Percentiles rank a stretch among this genome's conserved stretches.
These are phyloP conservation scores for Chaetogeoica ovagalla DNA, from an alignment of 2,888 invertebrate genomes.

Conservation along the genomic window DNA sequence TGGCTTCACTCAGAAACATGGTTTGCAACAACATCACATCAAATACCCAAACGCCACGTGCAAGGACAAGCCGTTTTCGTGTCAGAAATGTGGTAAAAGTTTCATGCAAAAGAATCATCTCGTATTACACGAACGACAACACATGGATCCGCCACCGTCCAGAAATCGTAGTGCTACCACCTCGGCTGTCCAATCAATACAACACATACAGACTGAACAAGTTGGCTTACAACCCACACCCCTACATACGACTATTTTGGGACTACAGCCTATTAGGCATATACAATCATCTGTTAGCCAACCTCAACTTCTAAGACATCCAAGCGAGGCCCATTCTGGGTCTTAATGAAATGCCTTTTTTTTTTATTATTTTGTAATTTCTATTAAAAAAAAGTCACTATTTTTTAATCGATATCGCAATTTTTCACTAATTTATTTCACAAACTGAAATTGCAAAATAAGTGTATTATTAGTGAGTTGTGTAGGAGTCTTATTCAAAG, in stretches of 20 bases:
- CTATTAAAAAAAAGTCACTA: background rate
- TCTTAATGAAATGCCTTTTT: conserved; percentile 40
- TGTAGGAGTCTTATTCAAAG: conserved; percentile 7
- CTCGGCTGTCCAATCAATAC: conserved; percentile 45
- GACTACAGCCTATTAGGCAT: conserved; percentile 49
- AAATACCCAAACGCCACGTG: conserved; percentile 79
- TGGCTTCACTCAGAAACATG: conserved; percentile 81
- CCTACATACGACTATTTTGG: conserved; percentile 40
- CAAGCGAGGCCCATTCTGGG: conserved; percentile 47
- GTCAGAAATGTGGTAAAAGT: conserved; percentile 79
- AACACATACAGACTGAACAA: conserved; percentile 48
- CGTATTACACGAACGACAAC: conserved; percentile 78
- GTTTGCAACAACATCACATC: conserved; percentile 74
- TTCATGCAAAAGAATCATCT: conserved; percentile 86
- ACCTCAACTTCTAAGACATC: conserved; percentile 48
- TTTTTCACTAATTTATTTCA: conserved; percentile 16
- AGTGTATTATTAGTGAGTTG: background rate
- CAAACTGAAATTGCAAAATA: background rate
- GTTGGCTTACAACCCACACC: conserved; percentile 42
- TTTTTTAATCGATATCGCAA: background rate
- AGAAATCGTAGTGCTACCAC: conserved; percentile 47
- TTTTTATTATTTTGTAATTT: conserved; percentile 7
- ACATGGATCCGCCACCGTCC: conserved; percentile 66
- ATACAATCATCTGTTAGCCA: conserved; percentile 41
- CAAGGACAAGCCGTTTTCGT: conserved; percentile 76